phyloP scores from a whole-genome alignment of 2,113 vertebrate genomes.

The Platysteira castanea region DNA sequence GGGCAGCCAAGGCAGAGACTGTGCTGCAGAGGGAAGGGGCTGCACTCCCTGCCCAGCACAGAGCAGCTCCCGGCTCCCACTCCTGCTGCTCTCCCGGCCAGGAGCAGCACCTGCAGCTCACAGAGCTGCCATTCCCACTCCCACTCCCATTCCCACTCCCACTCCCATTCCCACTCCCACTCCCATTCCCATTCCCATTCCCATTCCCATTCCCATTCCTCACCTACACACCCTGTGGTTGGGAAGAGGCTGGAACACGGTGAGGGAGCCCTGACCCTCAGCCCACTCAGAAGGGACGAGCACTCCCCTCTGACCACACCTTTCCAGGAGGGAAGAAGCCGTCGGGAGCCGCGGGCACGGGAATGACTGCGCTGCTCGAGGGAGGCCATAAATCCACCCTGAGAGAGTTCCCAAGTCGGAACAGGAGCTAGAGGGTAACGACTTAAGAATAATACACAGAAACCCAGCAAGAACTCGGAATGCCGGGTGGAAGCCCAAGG shows the following conservation, averaged over 20 bases:
- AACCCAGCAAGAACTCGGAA: slow-evolving; percentile 10
- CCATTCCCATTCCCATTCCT: neutral
- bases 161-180: neutral
- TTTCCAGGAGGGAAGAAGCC: neutral
- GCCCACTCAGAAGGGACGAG: neutral
- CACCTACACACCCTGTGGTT: rapidly evolving
- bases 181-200: neutral
- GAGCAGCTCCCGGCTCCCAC: neutral
- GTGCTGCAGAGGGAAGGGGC: neutral
- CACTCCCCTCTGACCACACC: neutral
- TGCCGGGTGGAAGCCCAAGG: neutral
- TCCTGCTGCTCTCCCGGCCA: rapidly evolving
- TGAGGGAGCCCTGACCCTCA: neutral
- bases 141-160: neutral
- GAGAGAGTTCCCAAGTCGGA: slow-evolving; percentile 32
- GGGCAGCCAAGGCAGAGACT: neutral
- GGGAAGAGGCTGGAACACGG: rapidly evolving
- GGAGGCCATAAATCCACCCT: slow-evolving; percentile 62
- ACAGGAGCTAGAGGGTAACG: slow-evolving; percentile 55
- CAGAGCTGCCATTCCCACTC: neutral
- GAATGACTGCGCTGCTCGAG: neutral
- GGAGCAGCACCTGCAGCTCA: neutral
- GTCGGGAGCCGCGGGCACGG: neutral
- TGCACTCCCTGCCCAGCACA: neutral
- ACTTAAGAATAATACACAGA: slow-evolving; percentile 52